Evolutionary conservation across 2,113 vertebrate genomes (phyloP).

Genomic region (Gyps fulvus): DNA sequence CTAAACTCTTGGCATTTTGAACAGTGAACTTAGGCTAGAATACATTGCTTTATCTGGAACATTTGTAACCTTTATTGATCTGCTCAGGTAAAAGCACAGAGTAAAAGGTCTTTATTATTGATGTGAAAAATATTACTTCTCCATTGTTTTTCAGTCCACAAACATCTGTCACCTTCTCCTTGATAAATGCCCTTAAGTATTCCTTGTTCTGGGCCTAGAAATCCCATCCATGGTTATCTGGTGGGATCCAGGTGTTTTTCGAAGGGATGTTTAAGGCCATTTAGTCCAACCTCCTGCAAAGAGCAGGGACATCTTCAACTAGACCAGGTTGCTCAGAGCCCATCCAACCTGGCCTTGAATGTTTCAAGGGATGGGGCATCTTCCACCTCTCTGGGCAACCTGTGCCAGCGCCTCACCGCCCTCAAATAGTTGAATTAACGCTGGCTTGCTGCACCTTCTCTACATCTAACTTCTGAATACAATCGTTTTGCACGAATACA

Average conservation of each 20-base stretch:
- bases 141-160: constrained; percentile 29
- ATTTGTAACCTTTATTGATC: constrained; percentile 65
- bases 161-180: constrained; percentile 6
- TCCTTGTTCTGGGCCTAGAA: neutral
- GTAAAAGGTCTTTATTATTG: constrained; percentile 58
- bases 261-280: neutral
- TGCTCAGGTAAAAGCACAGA: constrained; percentile 49
- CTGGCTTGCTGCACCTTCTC: neutral
- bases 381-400: neutral
- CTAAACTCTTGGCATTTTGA: constrained; percentile 57
- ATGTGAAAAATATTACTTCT: constrained; percentile 43
- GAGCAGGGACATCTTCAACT: neutral
- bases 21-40: constrained; percentile 11
- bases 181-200: neutral
- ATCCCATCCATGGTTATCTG: neutral
- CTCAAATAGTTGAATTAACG: neutral
- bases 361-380: neutral
- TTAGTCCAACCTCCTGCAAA: neutral
- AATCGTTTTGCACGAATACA: neutral
- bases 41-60: constrained; percentile 44
- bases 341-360: neutral
- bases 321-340: neutral
- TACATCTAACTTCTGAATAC: neutral
- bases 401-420: neutral
- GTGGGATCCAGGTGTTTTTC: neutral